Percentiles rank a stretch among this genome's conserved stretches.
Conservation (phyloP, 92 coral and sea anemone species). For the Anthopleura xanthogrammica region DNA sequence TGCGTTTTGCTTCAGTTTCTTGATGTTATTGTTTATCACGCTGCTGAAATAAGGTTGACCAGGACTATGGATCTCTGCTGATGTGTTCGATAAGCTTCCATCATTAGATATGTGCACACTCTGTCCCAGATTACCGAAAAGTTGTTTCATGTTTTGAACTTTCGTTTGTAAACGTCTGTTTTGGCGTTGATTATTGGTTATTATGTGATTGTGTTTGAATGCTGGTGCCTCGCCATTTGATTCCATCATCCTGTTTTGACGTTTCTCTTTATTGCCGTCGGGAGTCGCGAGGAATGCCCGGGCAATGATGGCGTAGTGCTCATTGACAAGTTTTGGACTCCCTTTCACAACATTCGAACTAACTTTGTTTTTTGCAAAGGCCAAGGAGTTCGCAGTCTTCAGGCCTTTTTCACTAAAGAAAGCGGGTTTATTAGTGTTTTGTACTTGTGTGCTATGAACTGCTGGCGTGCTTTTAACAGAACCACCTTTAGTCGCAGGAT, state of each 20-base stretch:
- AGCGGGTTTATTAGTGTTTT: background rate
- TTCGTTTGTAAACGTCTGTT: background rate
- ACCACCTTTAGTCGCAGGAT: background rate
- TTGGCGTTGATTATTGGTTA: background rate
- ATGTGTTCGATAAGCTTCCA: background rate
- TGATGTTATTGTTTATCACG: background rate
- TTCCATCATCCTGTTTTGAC: background rate
- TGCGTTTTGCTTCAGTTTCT: background rate
- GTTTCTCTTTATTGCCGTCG: background rate
- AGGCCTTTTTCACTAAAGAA: background rate
- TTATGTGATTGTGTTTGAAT: background rate
- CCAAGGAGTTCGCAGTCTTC: background rate
- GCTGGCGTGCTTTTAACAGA: background rate
- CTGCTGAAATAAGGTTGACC: background rate
- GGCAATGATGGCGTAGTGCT: slow-evolving; percentile 20
- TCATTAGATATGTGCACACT: background rate
- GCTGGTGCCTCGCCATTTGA: background rate
- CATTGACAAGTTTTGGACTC: slow-evolving; percentile 34
- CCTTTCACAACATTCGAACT: slow-evolving; percentile 16
- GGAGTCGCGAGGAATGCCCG: slow-evolving; percentile 16
- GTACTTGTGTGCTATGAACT: background rate
- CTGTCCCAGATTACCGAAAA: background rate
- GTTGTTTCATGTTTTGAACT: background rate
- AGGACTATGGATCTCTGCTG: background rate
- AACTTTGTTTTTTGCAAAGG: background rate